Evolutionary conservation across 2,113 vertebrate species (phyloP).

Genomic region (Scomber colias): DNA sequence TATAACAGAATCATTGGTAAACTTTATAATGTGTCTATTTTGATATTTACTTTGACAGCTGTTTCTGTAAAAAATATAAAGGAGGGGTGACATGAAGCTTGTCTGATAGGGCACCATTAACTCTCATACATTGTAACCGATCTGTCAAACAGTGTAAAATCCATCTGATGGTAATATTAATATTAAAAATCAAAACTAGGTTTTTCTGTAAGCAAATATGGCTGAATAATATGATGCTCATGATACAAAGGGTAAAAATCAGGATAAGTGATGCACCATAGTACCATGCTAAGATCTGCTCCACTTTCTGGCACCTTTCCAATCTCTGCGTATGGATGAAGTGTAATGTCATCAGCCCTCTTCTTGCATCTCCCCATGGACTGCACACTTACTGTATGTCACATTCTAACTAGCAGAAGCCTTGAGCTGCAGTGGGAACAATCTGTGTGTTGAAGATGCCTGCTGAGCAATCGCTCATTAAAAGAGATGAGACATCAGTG

Average conservation of each 20-base stretch:
- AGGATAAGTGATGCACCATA: not conserved
- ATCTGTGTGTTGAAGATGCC: slow-evolving; percentile 59
- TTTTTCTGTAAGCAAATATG: too few relatives aligned
- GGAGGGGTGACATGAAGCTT: too few relatives aligned
- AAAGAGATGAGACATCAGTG: slow-evolving; percentile 65
- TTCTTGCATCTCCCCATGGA: slow-evolving; percentile 14
- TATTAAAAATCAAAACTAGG: too few relatives aligned
- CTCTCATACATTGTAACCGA: too few relatives aligned
- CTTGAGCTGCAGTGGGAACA: slow-evolving; percentile 44
- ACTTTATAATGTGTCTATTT: too few relatives aligned
- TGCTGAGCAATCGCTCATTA: slow-evolving; percentile 72
- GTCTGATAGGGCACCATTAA: too few relatives aligned
- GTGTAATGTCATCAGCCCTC: not conserved
- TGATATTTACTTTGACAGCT: too few relatives aligned
- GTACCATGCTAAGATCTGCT: not conserved
- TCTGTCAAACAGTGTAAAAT: too few relatives aligned
- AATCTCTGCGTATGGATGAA: not conserved
- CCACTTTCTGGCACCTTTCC: not conserved
- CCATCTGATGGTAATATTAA: too few relatives aligned
- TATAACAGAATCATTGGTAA: too few relatives aligned
- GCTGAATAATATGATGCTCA: too few relatives aligned
- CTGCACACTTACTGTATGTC: slow-evolving; percentile 28
- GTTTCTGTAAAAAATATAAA: too few relatives aligned
- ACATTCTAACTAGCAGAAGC: slow-evolving; percentile 46
- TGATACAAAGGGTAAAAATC: not conserved